Conservation (phyloP, 2,888 invertebrate species). For the Cataglyphis rosenhaueri region DNA sequence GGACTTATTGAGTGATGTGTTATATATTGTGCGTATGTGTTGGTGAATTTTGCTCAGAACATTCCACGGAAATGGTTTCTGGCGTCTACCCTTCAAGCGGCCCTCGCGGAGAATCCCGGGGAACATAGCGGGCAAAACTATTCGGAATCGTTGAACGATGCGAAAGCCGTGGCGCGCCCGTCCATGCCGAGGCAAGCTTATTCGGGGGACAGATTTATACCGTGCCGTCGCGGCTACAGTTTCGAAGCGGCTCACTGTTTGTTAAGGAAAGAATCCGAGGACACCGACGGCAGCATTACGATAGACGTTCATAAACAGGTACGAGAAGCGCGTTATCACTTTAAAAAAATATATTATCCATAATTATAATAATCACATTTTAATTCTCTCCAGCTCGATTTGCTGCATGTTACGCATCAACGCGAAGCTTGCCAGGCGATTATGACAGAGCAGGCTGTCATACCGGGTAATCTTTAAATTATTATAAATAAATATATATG, state of each 20-base stretch:
- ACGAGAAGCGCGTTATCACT: not conserved
- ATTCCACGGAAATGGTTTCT: conserved; percentile 18
- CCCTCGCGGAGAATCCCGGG: not conserved
- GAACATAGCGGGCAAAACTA: not conserved
- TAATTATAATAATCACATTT: not conserved
- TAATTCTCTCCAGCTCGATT: conserved; percentile 1
- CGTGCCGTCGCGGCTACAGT: conserved; percentile 68
- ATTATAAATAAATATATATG: too few species aligned
- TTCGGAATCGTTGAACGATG: not conserved
- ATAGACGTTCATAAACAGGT: conserved; percentile 76
- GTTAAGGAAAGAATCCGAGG: conserved; percentile 49
- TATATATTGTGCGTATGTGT: not conserved
- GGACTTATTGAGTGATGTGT: too few species aligned
- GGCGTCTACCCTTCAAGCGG: not conserved
- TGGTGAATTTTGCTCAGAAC: not conserved
- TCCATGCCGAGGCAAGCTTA: conserved; percentile 9
- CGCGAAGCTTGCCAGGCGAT: conserved; percentile 12
- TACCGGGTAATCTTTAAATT: conserved; percentile 24
- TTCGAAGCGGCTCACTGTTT: conserved; percentile 73
- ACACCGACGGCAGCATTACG: not conserved
- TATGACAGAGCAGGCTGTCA: not conserved
- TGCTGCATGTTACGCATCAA: not conserved
- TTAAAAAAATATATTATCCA: not conserved
- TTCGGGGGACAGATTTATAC: conserved; percentile 77
- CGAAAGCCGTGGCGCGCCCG: not conserved